Percentiles rank a stretch among this genome's conserved stretches.
Conservation (phyloP, 2,888 invertebrate genomes). For the Camponotus fellah region DNA sequence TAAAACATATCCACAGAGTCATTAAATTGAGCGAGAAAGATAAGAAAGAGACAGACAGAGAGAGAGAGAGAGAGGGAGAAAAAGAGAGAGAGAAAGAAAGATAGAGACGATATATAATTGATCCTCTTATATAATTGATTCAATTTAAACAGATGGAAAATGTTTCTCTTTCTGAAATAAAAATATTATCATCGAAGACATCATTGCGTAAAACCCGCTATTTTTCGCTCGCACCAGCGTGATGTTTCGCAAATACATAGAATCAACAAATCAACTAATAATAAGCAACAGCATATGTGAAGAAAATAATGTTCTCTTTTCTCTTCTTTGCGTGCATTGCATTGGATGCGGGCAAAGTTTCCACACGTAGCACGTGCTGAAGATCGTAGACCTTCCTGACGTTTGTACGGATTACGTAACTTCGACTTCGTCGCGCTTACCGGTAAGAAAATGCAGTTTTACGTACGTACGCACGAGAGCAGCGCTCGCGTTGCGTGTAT, state of each 20-base stretch:
- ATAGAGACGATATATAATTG: background rate
- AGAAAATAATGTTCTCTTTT: background rate
- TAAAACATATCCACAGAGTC: background rate
- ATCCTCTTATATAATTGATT: conserved; percentile 8
- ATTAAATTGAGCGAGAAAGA: background rate
- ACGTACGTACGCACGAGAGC: conserved; percentile 42
- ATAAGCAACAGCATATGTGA: background rate
- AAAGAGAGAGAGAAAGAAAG: background rate
- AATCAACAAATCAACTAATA: conserved; percentile 27
- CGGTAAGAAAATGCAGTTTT: conserved; percentile 68
- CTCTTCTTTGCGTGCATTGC: background rate
- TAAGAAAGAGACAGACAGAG: background rate
- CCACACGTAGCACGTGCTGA: conserved; percentile 70
- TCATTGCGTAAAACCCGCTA: conserved; percentile 10
- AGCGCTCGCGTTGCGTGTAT: background rate
- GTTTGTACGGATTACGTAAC: conserved; percentile 69
- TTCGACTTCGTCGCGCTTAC: conserved; percentile 43
- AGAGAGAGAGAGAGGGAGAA: background rate
- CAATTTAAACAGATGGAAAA: background rate
- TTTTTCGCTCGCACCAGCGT: background rate
- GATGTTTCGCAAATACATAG: background rate
- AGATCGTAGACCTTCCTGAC: conserved; percentile 76
- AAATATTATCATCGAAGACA: background rate
- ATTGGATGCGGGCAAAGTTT: background rate
- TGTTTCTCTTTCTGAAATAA: background rate